Evolutionary conservation across 23 tunicate species (phyloP), one percentile per base, ranked within the genome.

Genomic region (Halocynthia roretzi): DNA sequence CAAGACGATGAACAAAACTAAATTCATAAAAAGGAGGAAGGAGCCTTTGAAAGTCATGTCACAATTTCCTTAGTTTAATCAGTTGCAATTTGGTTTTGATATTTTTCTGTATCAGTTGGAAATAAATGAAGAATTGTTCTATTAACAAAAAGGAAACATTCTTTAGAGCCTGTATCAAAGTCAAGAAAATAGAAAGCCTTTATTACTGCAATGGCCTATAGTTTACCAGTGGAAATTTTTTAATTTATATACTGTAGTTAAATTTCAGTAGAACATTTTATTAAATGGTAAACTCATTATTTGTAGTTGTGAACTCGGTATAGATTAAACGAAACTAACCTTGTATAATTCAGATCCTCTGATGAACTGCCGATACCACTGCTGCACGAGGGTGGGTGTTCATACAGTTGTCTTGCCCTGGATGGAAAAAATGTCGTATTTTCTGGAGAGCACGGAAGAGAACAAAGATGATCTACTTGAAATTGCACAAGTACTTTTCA

Each of bases 361-460:
- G 12, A 79, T 92, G 62, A 54, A 80, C 12, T 85, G 76, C 6
- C 88, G 98, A 15, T 92, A 92, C 60, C 88, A 92, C 76, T 82
- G 98, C 80, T 92, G 87, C 62, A 85, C 98, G 0, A 82, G 83
- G 8, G 84, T 85, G 60, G 98, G 98, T 15, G 72, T 92, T 68
- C 92, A 92, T 78, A 79, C 98, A 54, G 81, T 92, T 70, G 85
- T 90, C 40, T 62, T 92, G 70, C 98, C 98, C n/a, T 92, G 98
- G 98, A 51, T 92, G 74, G 67, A 76, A n/a, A 89, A 89, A 76
- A 70, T 89, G 52, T 77, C 77, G 6, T 66, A 60, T 6, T 89
- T 83, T 75, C 52, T 89, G 12, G 62, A 80, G 11, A 71, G 84
- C 21, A 88, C 69, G 66, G 78, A 74, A 19, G 96, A 89, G 7